Evolutionary conservation across 2,113 vertebrate species (phyloP).

Genomic region (Scatophagus argus): DNA sequence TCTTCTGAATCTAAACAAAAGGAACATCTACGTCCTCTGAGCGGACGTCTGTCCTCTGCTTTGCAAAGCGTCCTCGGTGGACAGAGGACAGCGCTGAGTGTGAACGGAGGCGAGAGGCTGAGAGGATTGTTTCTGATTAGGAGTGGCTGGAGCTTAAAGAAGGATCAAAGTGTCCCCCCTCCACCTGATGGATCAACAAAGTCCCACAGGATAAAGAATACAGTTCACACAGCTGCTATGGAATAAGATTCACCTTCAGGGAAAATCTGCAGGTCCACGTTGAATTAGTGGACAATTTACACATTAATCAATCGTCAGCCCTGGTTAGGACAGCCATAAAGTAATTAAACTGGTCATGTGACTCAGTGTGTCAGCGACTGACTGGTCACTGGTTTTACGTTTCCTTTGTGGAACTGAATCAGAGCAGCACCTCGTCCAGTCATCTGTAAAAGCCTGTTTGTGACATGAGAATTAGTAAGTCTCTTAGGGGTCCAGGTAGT

Average conservation of each 20-base stretch:
- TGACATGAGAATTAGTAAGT: too few relatives aligned
- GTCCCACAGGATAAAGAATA: too few relatives aligned
- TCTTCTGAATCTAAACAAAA: not conserved
- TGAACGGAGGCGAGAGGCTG: not conserved
- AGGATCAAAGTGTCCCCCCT: not conserved
- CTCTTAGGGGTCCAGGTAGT: too few relatives aligned
- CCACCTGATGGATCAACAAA: not conserved
- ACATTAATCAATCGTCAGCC: not conserved
- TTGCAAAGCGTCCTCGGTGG: not conserved
- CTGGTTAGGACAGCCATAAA: not conserved
- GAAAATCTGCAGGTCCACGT: too few relatives aligned
- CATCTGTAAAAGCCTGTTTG: too few relatives aligned
- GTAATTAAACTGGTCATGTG: not conserved
- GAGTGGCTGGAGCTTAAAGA: conserved; percentile 51
- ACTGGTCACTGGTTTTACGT: not conserved
- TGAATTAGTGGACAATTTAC: not conserved
- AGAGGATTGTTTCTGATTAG: conserved; percentile 75
- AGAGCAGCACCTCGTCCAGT: not conserved
- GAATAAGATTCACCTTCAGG: too few relatives aligned
- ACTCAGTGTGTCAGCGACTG: not conserved
- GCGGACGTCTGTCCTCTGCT: not conserved
- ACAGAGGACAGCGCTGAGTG: not conserved
- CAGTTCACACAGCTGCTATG: too few relatives aligned
- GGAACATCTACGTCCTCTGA: not conserved
- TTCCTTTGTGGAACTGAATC: not conserved